These are phyloP conservation scores for Prunella strophiata DNA, from an alignment of 2,797 vertebrate species.

Conservation along the genomic window DNA sequence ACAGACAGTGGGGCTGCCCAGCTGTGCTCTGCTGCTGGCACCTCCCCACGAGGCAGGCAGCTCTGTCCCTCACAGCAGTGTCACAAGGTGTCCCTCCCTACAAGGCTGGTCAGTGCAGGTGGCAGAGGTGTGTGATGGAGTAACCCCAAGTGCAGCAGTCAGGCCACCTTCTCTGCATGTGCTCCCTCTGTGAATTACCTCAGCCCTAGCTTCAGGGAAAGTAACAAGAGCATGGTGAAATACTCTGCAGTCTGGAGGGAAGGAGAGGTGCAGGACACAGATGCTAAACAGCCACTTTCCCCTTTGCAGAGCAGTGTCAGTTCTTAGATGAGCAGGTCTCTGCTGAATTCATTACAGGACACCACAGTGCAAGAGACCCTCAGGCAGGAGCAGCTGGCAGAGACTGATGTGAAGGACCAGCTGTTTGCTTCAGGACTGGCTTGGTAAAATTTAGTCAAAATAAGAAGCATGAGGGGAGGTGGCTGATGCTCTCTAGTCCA, in stretches of 20 bases:
- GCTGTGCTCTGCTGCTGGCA: not conserved
- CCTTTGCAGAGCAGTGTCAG: not conserved
- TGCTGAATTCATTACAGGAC: not conserved
- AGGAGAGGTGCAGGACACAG: not conserved
- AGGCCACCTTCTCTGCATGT: accelerated
- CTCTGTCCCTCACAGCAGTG: not conserved
- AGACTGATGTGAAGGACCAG: not conserved
- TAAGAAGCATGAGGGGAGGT: not conserved
- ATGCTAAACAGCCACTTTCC: not conserved
- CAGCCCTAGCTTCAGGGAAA: not conserved
- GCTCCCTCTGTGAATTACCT: not conserved
- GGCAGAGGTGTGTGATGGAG: not conserved
- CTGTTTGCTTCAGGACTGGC: not conserved
- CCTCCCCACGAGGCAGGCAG: not conserved
- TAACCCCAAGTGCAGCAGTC: not conserved
- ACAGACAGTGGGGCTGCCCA: accelerated
- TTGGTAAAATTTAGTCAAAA: not conserved
- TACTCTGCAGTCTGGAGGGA: not conserved
- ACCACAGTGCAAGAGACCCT: not conserved
- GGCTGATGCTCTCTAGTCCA: not conserved
- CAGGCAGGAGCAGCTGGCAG: not conserved
- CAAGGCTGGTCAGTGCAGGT: not conserved
- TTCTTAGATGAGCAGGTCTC: not conserved
- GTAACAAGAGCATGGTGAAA: not conserved
- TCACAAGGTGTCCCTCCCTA: accelerated